Conservation (phyloP, 2,797 vertebrate genomes). For the Spea hammondii region DNA sequence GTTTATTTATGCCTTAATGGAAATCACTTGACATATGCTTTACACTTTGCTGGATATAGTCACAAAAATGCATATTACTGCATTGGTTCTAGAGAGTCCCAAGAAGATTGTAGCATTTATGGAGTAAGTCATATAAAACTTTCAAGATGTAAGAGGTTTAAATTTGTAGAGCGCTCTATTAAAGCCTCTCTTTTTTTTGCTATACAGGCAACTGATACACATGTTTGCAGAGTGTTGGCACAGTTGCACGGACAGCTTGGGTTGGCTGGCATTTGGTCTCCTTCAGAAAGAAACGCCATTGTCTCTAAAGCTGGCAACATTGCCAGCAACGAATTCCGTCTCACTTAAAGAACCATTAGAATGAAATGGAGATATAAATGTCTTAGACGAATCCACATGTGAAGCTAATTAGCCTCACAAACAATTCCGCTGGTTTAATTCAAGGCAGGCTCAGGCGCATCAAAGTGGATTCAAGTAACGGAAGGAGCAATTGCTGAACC, state of each 20-base stretch:
- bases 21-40: no score
- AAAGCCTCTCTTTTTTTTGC: neutral
- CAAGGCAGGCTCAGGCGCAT: slow-evolving; percentile 33
- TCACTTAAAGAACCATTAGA: slow-evolving; percentile 44
- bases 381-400: slow-evolving; percentile 39
- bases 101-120: no score
- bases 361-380: slow-evolving; percentile 47
- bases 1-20: no score
- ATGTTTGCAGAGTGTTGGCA: slow-evolving; percentile 32
- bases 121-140: no score
- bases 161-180: no score
- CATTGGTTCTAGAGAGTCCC: no score
- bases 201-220: slow-evolving; percentile 18
- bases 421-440: slow-evolving; percentile 37
- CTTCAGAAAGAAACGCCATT: slow-evolving; percentile 34
- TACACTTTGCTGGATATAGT: no score
- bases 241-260: slow-evolving; percentile 23
- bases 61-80: no score
- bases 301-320: slow-evolving; percentile 21
- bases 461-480: slow-evolving; percentile 36
- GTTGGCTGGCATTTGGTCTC: slow-evolving; percentile 30
- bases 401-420: slow-evolving; percentile 42
- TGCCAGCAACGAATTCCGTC: slow-evolving; percentile 33
- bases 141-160: no score
- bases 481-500: slow-evolving; percentile 30